phyloP scores from a whole-genome alignment of 2,888 invertebrate genomes.

The Caenorhabditis sp. region DNA sequence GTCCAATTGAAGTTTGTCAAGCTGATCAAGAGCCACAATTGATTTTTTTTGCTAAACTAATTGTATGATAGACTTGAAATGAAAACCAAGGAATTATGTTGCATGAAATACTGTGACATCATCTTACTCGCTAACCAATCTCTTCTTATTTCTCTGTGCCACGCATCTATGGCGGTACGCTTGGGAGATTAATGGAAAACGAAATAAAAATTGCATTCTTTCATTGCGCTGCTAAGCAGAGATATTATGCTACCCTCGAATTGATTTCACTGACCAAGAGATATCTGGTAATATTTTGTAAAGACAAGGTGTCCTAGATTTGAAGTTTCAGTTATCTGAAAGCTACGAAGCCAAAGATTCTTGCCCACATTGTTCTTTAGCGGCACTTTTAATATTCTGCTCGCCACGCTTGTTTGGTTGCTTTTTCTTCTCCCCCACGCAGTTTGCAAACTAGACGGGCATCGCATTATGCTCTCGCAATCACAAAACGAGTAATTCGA shows the following conservation, averaged over 20 bases:
- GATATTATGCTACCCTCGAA: conserved; percentile 25
- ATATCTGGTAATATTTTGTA: conserved; percentile 31
- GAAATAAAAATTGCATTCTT: too few species aligned
- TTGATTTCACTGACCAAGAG: conserved; percentile 7
- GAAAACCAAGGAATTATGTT: too few species aligned
- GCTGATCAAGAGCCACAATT: not conserved
- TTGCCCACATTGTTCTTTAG: conserved; percentile 17
- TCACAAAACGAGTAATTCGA: conserved; percentile 39
- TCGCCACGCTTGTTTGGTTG: too few species aligned
- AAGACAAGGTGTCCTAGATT: not conserved
- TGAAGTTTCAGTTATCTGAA: conserved; percentile 16
- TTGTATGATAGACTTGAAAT: too few species aligned
- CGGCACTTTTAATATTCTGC: conserved; percentile 5
- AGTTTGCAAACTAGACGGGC: conserved; percentile 13
- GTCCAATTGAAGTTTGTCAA: conserved; percentile 2
- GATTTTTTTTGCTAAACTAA: not conserved
- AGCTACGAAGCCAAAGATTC: conserved; percentile 27
- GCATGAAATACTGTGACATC: too few species aligned
- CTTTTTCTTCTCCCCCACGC: not conserved
- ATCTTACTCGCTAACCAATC: too few species aligned
- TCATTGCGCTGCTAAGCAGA: conserved; percentile 5
- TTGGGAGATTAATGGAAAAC: too few species aligned
- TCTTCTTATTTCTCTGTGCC: too few species aligned
- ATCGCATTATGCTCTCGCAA: conserved; percentile 13
- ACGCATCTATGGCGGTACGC: too few species aligned